Evolutionary conservation across 2,797 vertebrate genomes (phyloP).

Genomic region (Tarsius wallacei): DNA sequence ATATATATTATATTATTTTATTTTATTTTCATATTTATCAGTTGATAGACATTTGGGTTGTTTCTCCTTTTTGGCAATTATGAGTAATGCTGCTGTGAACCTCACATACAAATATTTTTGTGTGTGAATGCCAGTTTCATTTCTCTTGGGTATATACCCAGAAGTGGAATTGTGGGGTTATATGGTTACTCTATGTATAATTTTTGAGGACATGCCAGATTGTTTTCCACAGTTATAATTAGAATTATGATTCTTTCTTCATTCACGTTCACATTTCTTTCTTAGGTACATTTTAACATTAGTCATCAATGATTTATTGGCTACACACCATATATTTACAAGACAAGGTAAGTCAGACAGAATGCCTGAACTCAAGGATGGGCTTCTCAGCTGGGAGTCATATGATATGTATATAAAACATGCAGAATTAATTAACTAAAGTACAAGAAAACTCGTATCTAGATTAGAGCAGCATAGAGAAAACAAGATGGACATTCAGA

Average conservation of each 20-base stretch:
- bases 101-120: rapidly evolving
- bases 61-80: not conserved
- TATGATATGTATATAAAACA: not conserved
- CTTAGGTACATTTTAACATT: not conserved
- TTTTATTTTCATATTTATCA: not conserved
- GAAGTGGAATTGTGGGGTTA: not conserved
- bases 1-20: too few species aligned
- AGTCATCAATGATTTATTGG: not conserved
- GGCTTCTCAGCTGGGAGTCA: not conserved
- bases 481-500: not conserved
- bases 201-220: not conserved
- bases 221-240: not conserved
- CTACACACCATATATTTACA: not conserved
- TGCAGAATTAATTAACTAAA: not conserved
- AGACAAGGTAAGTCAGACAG: not conserved
- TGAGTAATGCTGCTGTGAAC: not conserved
- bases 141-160: not conserved
- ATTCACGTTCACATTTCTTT: not conserved
- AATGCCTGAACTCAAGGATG: not conserved
- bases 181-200: too few species aligned
- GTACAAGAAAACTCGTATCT: not conserved
- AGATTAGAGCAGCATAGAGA: too few species aligned
- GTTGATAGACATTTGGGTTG: not conserved
- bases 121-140: not conserved
- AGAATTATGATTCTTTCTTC: not conserved